Evolutionary conservation across 2,113 vertebrate species (phyloP).

Genomic region (Mugil cephalus): DNA sequence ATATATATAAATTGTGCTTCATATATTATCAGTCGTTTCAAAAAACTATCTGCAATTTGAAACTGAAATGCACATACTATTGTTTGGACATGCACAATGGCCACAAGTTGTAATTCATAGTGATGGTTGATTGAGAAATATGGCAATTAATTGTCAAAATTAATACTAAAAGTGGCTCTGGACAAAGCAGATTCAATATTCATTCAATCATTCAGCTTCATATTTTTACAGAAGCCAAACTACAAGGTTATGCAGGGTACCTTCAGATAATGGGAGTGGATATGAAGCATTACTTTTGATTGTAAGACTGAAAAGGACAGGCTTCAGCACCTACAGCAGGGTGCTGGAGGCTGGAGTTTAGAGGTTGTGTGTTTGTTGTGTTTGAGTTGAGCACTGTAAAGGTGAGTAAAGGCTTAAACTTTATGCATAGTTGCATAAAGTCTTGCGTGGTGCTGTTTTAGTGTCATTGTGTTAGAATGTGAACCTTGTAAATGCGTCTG

Average conservation of each 20-base stretch:
- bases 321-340: constrained; percentile 31
- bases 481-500: constrained; percentile 17
- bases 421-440: no score
- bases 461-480: constrained; percentile 8
- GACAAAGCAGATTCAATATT: constrained; percentile 22
- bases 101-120: constrained; percentile 8
- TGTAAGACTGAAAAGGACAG: constrained; percentile 51
- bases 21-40: background rate
- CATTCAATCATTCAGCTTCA: no score
- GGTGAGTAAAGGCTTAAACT: no score
- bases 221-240: constrained; percentile 26
- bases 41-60: background rate
- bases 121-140: background rate
- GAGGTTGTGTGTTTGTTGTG: constrained; percentile 6
- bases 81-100: no score
- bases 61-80: no score
- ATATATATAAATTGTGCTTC: no score
- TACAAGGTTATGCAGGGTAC: constrained; percentile 4
- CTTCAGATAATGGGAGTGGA: constrained; percentile 22
- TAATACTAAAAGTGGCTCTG: constrained; percentile 8
- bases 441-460: constrained; percentile 4
- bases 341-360: background rate
- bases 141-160: constrained; percentile 6
- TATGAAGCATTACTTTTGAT: constrained; percentile 68
- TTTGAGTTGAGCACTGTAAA: constrained; percentile 16